phyloP scores from a whole-genome alignment of 2,888 invertebrate species.

The Chymomyza caudatula region DNA sequence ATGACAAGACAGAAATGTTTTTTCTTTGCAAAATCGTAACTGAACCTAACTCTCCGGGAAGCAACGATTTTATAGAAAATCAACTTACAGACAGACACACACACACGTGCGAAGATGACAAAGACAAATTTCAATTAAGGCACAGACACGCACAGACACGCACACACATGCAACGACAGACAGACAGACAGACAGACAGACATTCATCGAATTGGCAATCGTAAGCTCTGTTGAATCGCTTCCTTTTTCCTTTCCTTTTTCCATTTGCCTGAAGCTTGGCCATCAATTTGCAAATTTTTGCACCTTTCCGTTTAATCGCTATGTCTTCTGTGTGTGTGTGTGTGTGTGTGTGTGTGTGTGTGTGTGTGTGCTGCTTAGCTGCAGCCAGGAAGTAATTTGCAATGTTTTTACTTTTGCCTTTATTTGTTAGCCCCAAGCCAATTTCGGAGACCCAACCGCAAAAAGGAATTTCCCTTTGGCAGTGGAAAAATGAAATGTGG shows the following conservation, averaged over 20 bases:
- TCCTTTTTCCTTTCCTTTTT: constrained; percentile 24
- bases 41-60: too few species aligned
- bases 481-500: constrained; percentile 36
- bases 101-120: constrained; percentile 14
- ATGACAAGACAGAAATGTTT: too few species aligned
- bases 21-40: too few species aligned
- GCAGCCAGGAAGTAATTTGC: background rate
- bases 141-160: background rate
- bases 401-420: constrained; percentile 33
- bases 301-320: constrained; percentile 15
- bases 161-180: background rate
- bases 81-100: background rate
- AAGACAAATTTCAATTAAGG: constrained; percentile 31
- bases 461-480: constrained; percentile 15
- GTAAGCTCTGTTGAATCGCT: constrained; percentile 27
- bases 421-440: constrained; percentile 43
- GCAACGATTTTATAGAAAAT: too few species aligned
- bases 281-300: constrained; percentile 46
- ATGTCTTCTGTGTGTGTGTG: background rate
- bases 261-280: constrained; percentile 16
- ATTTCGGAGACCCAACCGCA: constrained; percentile 19
- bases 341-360: constrained; percentile 5
- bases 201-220: constrained; percentile 28
- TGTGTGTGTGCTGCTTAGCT: constrained; percentile 8
- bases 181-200: background rate